Evolutionary conservation across 2,888 invertebrate genomes (phyloP).

Genomic region (Mythimna albipuncta): DNA sequence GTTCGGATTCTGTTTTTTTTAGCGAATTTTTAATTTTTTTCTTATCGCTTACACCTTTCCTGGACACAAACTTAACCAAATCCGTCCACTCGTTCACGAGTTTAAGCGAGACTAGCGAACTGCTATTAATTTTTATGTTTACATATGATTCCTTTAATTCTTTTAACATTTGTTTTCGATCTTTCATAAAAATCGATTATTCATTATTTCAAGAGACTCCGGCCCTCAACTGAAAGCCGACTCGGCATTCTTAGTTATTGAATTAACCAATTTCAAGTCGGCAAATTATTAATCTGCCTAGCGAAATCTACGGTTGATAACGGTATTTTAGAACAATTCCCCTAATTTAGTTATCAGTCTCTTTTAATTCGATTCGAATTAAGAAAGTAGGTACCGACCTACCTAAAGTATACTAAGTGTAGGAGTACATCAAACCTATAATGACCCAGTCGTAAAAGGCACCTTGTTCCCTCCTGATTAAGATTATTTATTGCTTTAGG

Average conservation of each 20-base stretch:
- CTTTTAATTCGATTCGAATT: slow-evolving; percentile 9
- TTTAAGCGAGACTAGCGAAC: too few species aligned
- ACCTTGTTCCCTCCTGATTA: too few species aligned
- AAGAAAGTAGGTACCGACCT: too few species aligned
- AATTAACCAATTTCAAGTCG: slow-evolving; percentile 37
- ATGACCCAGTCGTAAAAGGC: too few species aligned
- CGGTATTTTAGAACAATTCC: slow-evolving; percentile 32
- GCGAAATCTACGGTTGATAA: slow-evolving; percentile 31
- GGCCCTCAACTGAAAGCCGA: slow-evolving; percentile 2
- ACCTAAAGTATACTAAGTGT: not conserved
- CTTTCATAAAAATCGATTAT: not conserved
- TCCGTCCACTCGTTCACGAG: too few species aligned
- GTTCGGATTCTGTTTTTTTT: too few species aligned
- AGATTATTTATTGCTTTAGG: too few species aligned
- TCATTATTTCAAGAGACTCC: not conserved
- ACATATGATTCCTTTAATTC: not conserved
- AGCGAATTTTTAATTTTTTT: too few species aligned
- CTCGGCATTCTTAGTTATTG: slow-evolving; percentile 28
- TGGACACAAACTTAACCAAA: too few species aligned
- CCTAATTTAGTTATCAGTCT: slow-evolving; percentile 2
- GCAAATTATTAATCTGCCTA: slow-evolving; percentile 17
- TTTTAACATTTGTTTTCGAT: not conserved
- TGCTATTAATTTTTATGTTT: too few species aligned
- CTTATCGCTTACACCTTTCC: too few species aligned
- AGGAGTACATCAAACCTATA: too few species aligned